Percentiles rank a stretch among this genome's conserved stretches.
Evolutionary conservation across 2,797 vertebrate species (phyloP).

Genomic region (Enteromius radiatus): DNA sequence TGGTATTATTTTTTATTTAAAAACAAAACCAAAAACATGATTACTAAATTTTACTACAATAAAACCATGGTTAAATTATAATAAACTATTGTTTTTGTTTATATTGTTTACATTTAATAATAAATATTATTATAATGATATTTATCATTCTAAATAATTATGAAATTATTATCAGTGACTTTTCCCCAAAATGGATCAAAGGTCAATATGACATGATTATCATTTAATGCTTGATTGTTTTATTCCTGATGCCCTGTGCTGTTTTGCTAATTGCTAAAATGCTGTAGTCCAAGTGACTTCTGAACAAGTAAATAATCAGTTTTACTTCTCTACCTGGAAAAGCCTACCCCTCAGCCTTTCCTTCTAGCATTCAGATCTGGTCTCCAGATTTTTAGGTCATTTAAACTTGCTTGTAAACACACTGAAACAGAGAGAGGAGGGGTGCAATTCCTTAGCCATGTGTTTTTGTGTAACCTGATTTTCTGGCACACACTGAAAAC

Average conservation of each 20-base stretch:
- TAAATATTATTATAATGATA: neutral
- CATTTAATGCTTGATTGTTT: neutral
- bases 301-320: neutral
- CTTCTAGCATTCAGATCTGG: constrained; percentile 69
- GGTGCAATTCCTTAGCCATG: constrained; percentile 64
- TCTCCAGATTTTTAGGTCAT: constrained; percentile 77
- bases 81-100: neutral
- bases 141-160: neutral
- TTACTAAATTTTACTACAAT: neutral
- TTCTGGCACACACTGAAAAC: constrained; percentile 60
- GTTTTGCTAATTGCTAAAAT: neutral
- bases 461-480: constrained; percentile 67
- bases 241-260: neutral
- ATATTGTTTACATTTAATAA: neutral
- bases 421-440: constrained; percentile 47
- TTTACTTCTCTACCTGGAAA: neutral
- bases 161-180: neutral
- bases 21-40: no score
- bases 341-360: constrained; percentile 45
- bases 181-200: neutral
- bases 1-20: no score
- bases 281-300: neutral
- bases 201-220: neutral
- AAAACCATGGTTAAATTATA: neutral
- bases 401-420: constrained; percentile 62